Evolutionary conservation across 1,140 invertebrate genomes (phyloP).

Genomic region (Oryctes rhinoceros): DNA sequence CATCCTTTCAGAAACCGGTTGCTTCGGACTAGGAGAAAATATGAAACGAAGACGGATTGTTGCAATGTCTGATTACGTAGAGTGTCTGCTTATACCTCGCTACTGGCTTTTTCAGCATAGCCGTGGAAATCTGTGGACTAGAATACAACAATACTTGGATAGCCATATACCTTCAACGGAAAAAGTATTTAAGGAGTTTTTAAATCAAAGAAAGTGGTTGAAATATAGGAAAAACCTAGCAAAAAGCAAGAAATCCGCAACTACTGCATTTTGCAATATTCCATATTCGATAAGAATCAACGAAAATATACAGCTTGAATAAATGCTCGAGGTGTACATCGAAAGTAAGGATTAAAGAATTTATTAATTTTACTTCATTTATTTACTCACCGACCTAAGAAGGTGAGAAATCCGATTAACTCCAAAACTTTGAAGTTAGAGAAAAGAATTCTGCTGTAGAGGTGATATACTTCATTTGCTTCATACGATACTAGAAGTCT

Average conservation of each 20-base stretch:
- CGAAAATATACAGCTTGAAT: conserved; percentile 37
- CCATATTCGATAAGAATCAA: conserved; percentile 41
- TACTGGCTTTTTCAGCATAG: conserved; percentile 70
- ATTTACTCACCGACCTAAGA: too few relatives aligned
- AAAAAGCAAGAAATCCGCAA: conserved; percentile 59
- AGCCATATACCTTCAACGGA: conserved; percentile 67
- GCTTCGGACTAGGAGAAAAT: conserved; percentile 67
- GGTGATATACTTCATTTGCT: too few relatives aligned
- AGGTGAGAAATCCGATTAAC: too few relatives aligned
- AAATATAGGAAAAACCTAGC: conserved; percentile 64
- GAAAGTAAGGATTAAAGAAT: too few relatives aligned
- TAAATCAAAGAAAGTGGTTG: conserved; percentile 65
- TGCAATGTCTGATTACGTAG: conserved; percentile 62
- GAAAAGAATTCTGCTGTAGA: too few relatives aligned
- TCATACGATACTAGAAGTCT: too few relatives aligned
- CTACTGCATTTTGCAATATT: conserved; percentile 15
- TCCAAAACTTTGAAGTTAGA: too few relatives aligned
- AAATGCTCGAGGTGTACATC: background rate
- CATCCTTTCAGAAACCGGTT: conserved; percentile 61
- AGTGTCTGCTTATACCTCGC: conserved; percentile 69
- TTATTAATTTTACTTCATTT: too few relatives aligned
- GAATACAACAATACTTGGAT: conserved; percentile 68
- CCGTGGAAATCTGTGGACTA: conserved; percentile 70
- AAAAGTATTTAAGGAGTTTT: conserved; percentile 65
- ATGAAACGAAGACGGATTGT: conserved; percentile 69